Base-by-base conservation (phyloP, 2,113 vertebrate genomes). In the Otis tarda region DNA sequence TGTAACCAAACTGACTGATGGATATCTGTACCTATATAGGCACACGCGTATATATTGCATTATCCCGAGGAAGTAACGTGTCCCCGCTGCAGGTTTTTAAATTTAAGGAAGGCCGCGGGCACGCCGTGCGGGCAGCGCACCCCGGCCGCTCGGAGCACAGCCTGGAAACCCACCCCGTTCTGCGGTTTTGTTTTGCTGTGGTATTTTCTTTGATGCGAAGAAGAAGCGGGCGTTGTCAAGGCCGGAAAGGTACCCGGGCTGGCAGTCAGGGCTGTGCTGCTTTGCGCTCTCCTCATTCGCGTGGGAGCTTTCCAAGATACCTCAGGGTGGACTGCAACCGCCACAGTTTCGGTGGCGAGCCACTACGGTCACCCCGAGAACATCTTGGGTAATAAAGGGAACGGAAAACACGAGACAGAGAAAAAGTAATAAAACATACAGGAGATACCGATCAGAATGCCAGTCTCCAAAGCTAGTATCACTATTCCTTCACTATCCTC, bases 401-500 rank as follows among this genome's bases (percentile, higher is more conserved):
- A 94, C 25, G 60, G 90, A 93, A 87, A 94, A 89, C 80, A 59
- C 2, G 55, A 93, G 78, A 28, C 61, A 89, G 61, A 84, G 92
- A 83, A 95, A 87, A 93, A 94, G 82, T 83, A 63, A 20, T 97
- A 97, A 97, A 96, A 95, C 80, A 52, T 64, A 63, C 37, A 10
- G 83, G 43, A 90, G 93, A 97, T 93, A 85, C 41, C 65, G 81
- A 94, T 93, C 84, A 94, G 95, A 87, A 50, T 78, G 81, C 73
- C 61, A 27, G 33, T 59, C 39, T 75, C 84, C 73, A 64, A 61
- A 92, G 86, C 87, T 69, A 89, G 74, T 56, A 63, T 77, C 81
- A 43, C 94, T 83, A 94, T 53, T 86, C 33, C 80, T 87, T 93
- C 74, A 95, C 89, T 91, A 64, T 56, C 76, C 79, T 61, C 60